These are phyloP conservation scores for Pogonophryne albipinna DNA, from an alignment of 2,797 vertebrate species.

Conservation along the genomic window DNA sequence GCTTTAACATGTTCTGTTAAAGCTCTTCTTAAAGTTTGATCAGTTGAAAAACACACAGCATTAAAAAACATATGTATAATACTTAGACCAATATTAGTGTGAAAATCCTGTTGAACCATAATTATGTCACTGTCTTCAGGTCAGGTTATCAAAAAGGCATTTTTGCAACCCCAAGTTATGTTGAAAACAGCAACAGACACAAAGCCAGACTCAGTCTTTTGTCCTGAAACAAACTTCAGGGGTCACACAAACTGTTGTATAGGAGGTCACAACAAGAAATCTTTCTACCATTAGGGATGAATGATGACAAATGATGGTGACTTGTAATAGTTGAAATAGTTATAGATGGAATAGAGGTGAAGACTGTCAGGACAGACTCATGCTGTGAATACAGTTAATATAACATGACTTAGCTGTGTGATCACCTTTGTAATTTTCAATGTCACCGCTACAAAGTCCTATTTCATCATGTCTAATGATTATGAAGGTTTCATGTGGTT, in stretches of 20 bases:
- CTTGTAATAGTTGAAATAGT: too few species aligned
- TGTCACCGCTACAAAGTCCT: slow-evolving; percentile 63
- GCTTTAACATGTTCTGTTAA: slow-evolving; percentile 2
- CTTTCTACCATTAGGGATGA: neutral
- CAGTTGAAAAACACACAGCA: neutral
- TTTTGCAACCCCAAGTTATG: neutral
- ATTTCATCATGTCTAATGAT: slow-evolving; percentile 45
- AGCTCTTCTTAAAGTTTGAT: neutral
- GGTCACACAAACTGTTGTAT: neutral
- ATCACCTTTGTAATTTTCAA: slow-evolving; percentile 55
- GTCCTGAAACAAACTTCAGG: neutral
- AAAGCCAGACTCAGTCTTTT: too few species aligned
- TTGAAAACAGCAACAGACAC: neutral
- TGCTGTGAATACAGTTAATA: slow-evolving; percentile 49
- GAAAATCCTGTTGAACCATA: neutral
- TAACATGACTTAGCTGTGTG: slow-evolving; percentile 66
- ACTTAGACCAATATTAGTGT: neutral
- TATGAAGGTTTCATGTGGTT: too few species aligned
- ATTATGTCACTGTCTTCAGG: neutral
- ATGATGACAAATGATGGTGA: neutral
- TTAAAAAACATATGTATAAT: neutral
- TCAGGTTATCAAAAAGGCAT: neutral
- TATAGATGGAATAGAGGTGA: slow-evolving; percentile 1
- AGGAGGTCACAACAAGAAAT: neutral
- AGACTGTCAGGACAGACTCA: slow-evolving; percentile 50